A percentile compares a stretch with the other conserved stretches of the same genome.
Conservation (phyloP, 2,113 vertebrate genomes). For the Zapornia atra region DNA sequence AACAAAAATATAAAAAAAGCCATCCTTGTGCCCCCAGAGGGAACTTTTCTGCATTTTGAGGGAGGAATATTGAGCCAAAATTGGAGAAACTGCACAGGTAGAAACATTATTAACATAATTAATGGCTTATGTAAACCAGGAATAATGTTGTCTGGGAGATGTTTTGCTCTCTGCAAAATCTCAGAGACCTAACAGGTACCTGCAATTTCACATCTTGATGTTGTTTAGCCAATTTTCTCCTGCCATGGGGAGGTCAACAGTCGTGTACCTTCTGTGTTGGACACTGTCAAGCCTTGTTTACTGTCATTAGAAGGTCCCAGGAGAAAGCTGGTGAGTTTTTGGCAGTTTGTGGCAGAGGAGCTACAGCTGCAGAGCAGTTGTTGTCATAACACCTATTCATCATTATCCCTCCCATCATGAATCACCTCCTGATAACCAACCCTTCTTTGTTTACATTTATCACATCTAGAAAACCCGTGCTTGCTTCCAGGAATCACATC, state of each 20-base stretch:
- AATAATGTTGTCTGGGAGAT: conserved; percentile 18
- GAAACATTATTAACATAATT: conserved; percentile 45
- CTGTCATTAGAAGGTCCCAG: conserved; percentile 36
- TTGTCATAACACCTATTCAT: conserved; percentile 69
- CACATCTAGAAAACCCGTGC: background rate
- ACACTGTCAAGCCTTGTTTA: conserved; percentile 53
- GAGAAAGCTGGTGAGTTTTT: conserved; percentile 57
- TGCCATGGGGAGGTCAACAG: conserved; percentile 43
- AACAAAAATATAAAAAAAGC: background rate
- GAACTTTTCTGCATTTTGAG: conserved; percentile 5
- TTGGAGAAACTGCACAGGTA: conserved; percentile 25
- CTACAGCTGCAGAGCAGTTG: conserved; percentile 68
- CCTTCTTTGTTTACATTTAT: conserved; percentile 48
- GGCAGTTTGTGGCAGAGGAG: conserved; percentile 43
- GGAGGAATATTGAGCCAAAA: background rate
- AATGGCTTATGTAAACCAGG: conserved; percentile 34
- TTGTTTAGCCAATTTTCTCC: conserved; percentile 43
- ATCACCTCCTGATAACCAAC: conserved; percentile 45
- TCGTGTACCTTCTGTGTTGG: conserved; percentile 30
- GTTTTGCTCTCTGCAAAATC: conserved; percentile 19
- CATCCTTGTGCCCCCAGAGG: background rate
- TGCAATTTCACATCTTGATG: background rate
- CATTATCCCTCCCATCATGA: conserved; percentile 58
- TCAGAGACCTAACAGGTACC: background rate
- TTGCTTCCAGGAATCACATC: background rate